A percentile compares a stretch with the other conserved stretches of the same genome.
Conservation (phyloP, 1,140 invertebrate genomes). For the Thaumatotibia leucotreta region DNA sequence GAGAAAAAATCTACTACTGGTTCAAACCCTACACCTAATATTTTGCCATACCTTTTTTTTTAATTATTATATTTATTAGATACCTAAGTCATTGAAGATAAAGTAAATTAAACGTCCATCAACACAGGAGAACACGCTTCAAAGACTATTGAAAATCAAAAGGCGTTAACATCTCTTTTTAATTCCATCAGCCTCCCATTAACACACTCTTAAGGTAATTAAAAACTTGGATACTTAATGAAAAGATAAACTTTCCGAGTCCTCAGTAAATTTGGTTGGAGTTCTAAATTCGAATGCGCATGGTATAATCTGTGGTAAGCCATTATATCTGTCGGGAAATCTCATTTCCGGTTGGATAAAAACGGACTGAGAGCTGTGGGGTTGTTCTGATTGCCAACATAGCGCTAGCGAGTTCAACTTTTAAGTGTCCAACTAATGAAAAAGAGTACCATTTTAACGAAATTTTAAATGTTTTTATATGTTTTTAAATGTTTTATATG, state of each 20-base stretch:
- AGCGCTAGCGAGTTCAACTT: background rate
- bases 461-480: too few relatives aligned
- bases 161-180: background rate
- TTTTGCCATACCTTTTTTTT: too few relatives aligned
- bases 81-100: too few relatives aligned
- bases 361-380: conserved; percentile 29
- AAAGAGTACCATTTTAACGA: too few relatives aligned
- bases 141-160: background rate
- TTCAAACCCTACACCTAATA: too few relatives aligned
- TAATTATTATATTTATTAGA: too few relatives aligned
- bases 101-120: background rate
- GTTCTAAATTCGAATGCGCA: conserved; percentile 41
- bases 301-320: conserved; percentile 50
- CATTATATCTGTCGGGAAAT: conserved; percentile 61
- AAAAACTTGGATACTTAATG: conserved; percentile 12
- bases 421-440: too few relatives aligned
- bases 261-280: conserved; percentile 5
- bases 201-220: background rate
- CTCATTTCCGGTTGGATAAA: conserved; percentile 61
- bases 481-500: too few relatives aligned
- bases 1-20: too few relatives aligned
- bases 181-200: background rate
- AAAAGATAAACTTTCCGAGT: conserved; percentile 3
- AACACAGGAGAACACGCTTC: background rate
- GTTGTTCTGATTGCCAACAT: background rate